Conservation (phyloP, 2,113 vertebrate genomes). For the Phalacrocorax brasilianus region DNA sequence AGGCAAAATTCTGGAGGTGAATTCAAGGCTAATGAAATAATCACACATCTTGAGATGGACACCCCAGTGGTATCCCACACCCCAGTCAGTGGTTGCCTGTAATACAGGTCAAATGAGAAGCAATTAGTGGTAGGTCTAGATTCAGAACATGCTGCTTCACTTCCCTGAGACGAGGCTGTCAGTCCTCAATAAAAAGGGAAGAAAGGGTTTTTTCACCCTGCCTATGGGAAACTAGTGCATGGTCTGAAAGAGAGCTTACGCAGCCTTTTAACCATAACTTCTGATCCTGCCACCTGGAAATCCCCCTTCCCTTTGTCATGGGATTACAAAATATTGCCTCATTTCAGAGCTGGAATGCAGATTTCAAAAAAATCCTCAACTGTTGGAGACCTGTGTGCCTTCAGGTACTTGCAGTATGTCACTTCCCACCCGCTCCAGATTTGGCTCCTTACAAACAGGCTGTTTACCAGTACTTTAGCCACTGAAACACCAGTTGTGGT, state of each 20-base stretch:
- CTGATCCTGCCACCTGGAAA: neutral
- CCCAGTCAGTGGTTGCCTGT: neutral
- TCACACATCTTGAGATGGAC: neutral
- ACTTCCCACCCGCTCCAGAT: neutral
- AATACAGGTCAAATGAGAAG: neutral
- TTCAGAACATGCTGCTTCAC: neutral
- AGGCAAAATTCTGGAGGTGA: neutral
- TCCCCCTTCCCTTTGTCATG: neutral
- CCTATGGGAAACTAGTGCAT: neutral
- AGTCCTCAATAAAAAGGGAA: neutral
- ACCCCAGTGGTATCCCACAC: neutral
- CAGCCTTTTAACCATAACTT: neutral
- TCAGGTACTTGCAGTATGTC: neutral
- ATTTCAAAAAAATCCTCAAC: neutral
- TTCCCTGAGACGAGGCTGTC: neutral
- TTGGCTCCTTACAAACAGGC: neutral
- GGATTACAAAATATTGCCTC: neutral
- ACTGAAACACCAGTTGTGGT: neutral
- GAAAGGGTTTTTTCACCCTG: neutral
- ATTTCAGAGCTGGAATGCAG: neutral
- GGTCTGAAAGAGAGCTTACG: neutral
- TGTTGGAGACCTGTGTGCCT: neutral
- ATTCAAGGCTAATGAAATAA: neutral
- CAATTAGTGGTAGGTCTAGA: neutral
- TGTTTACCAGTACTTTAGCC: neutral